phyloP scores from a whole-genome alignment of 2,113 vertebrate genomes.

The Potamarius usumacintae region DNA sequence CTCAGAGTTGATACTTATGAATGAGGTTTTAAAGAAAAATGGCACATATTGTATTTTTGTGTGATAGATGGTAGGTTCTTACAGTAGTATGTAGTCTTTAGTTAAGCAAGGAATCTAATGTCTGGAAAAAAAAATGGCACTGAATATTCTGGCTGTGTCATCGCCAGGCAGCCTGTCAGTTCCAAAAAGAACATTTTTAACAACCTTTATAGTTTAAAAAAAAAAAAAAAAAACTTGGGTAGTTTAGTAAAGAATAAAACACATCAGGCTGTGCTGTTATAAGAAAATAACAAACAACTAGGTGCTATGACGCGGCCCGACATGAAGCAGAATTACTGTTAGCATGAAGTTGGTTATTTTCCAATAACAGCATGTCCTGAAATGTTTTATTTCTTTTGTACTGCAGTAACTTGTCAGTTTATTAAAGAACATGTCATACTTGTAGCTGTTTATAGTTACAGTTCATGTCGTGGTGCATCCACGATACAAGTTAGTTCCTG shows the following conservation, averaged over 20 bases:
- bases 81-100: neutral
- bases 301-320: too few species aligned
- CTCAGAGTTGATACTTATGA: neutral
- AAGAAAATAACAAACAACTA: neutral
- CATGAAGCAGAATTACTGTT: neutral
- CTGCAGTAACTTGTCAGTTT: neutral
- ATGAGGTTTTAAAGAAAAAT: constrained; percentile 7
- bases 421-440: neutral
- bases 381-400: neutral
- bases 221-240: neutral
- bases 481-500: neutral
- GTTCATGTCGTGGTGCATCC: neutral
- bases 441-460: neutral
- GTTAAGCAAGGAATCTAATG: too few species aligned
- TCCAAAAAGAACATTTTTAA: neutral
- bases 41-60: neutral
- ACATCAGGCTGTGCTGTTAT: neutral
- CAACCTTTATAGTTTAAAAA: neutral
- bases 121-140: neutral
- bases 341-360: neutral
- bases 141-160: neutral
- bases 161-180: neutral
- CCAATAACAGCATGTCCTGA: neutral
- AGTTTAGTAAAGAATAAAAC: neutral
- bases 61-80: neutral